Evolutionary conservation across 2,113 vertebrate species (phyloP).

Genomic region (Eretmochelys imbricata): DNA sequence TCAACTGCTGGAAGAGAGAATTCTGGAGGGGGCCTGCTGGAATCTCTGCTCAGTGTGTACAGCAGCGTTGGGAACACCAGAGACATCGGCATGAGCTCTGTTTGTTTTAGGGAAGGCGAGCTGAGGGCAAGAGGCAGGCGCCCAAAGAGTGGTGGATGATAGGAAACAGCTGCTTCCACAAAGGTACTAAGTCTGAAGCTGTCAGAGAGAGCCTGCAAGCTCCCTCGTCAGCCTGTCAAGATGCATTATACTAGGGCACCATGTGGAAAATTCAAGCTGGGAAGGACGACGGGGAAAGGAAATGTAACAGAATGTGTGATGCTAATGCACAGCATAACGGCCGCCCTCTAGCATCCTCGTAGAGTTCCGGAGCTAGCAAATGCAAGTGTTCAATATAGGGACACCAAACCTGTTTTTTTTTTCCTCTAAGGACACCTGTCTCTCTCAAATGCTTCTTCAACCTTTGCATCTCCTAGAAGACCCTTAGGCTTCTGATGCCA

Average conservation of each 20-base stretch:
- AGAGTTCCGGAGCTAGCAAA: background rate
- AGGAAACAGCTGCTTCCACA: constrained; percentile 50
- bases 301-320: background rate
- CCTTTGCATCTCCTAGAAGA: background rate
- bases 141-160: constrained; percentile 14
- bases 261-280: background rate
- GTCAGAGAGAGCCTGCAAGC: constrained; percentile 16
- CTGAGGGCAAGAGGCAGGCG: background rate
- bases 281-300: background rate
- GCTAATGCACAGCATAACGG: background rate
- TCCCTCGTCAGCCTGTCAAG: constrained; percentile 7
- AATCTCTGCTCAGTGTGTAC: constrained; percentile 1
- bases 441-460: background rate
- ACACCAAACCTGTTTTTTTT: background rate
- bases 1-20: constrained; percentile 22
- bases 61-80: constrained; percentile 20
- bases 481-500: background rate
- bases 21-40: background rate
- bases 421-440: background rate
- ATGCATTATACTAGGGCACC: background rate
- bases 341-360: background rate
- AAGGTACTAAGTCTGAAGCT: background rate
- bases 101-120: background rate
- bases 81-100: background rate
- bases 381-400: background rate